Evolutionary conservation across 2,888 invertebrate species (phyloP).

Genomic region (Oxycera nigricornis): DNA sequence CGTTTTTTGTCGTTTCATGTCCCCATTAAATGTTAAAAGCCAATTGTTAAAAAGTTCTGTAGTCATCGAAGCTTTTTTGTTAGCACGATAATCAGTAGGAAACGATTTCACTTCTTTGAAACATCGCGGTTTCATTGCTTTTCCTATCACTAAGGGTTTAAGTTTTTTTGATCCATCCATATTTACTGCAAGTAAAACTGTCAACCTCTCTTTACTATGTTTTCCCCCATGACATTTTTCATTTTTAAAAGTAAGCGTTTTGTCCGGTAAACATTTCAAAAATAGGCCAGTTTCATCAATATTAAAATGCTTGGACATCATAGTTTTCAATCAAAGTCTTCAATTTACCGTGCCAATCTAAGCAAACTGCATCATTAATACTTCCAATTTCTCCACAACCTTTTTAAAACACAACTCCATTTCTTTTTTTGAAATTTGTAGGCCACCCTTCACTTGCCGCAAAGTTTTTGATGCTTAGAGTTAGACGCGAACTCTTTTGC

Average conservation of each 20-base stretch:
- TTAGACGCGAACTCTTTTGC: constrained; percentile 12
- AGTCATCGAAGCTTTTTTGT: constrained; percentile 39
- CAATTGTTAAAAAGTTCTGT: constrained; percentile 14
- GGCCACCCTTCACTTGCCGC: constrained; percentile 35
- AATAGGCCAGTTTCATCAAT: constrained; percentile 5
- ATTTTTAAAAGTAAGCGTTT: background rate
- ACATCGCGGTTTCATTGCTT: constrained; percentile 49
- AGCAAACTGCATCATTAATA: too few species aligned
- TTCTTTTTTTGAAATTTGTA: constrained; percentile 38
- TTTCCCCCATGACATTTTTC: constrained; percentile 7
- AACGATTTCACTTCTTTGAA: constrained; percentile 44
- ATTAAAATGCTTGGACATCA: constrained; percentile 2
- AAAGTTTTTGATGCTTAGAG: constrained; percentile 37
- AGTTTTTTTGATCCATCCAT: constrained; percentile 48
- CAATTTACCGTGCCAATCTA: constrained; percentile 1
- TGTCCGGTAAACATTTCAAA: constrained; percentile 1
- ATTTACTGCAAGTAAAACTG: constrained; percentile 50
- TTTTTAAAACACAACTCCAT: constrained; percentile 40
- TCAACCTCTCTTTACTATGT: constrained; percentile 48
- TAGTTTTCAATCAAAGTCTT: constrained; percentile 25
- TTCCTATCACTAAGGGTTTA: constrained; percentile 51
- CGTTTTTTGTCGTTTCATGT: constrained; percentile 2
- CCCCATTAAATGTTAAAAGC: background rate
- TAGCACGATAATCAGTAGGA: constrained; percentile 10
- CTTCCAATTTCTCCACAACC: too few species aligned